A percentile compares a stretch with the other conserved stretches of the same genome.
Evolutionary conservation across 2,888 invertebrate species (phyloP).

Genomic region (Drosophila putrida): DNA sequence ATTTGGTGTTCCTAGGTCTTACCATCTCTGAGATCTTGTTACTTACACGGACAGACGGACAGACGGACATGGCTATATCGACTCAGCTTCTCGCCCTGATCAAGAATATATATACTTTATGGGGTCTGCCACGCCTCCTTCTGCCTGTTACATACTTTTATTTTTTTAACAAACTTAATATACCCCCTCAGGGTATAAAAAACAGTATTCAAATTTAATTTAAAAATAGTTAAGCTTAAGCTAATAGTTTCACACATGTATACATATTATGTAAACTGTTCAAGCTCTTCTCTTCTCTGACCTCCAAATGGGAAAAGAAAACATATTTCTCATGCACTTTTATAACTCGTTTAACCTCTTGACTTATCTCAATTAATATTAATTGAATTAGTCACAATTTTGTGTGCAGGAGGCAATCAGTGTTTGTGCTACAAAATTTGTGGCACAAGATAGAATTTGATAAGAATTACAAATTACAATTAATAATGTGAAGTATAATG

Average conservation of each 20-base stretch:
- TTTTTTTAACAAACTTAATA: too few species aligned
- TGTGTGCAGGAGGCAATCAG: conserved; percentile 37
- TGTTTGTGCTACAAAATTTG: conserved; percentile 14
- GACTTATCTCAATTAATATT: conserved; percentile 69
- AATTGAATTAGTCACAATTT: conserved; percentile 63
- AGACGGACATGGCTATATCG: too few species aligned
- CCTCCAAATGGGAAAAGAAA: neutral
- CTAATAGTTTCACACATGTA: neutral
- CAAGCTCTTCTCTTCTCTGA: neutral
- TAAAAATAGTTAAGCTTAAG: neutral
- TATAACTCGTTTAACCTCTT: conserved; percentile 59
- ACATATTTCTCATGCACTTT: conserved; percentile 33
- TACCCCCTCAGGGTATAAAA: too few species aligned
- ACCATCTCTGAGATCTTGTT: too few species aligned
- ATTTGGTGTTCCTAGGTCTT: too few species aligned
- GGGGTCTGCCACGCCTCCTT: too few species aligned
- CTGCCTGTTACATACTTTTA: too few species aligned
- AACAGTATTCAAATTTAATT: too few species aligned
- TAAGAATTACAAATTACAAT: neutral
- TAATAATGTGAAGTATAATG: neutral
- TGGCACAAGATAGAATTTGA: neutral
- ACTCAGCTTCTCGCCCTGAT: too few species aligned
- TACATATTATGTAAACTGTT: neutral
- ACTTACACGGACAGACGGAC: too few species aligned
- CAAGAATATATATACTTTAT: too few species aligned